Evolutionary conservation across 1,140 invertebrate species (phyloP).

Genomic region (Scaptomyza graminum): DNA sequence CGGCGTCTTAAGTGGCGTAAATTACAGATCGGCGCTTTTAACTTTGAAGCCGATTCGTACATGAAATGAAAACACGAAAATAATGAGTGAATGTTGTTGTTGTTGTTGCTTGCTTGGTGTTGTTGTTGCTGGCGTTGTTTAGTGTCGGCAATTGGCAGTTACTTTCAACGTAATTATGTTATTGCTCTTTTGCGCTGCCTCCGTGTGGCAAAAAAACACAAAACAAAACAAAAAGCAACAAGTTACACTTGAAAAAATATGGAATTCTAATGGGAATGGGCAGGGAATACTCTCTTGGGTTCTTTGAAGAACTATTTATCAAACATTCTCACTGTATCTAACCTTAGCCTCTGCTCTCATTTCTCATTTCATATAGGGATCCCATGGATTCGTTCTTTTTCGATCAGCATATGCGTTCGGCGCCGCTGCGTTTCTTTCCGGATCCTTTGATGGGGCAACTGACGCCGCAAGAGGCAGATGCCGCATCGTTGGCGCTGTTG

Average conservation of each 20-base stretch:
- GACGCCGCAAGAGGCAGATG: conserved; percentile 86
- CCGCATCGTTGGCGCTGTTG: conserved; percentile 85
- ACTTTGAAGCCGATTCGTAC: conserved; percentile 83
- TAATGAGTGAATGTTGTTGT: conserved; percentile 75
- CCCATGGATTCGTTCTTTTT: conserved; percentile 88
- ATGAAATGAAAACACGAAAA: conserved; percentile 84
- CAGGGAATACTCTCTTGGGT: too few relatives aligned
- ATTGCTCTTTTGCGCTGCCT: conserved; percentile 56
- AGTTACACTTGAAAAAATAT: conserved; percentile 15
- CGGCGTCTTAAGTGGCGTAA: conserved; percentile 83
- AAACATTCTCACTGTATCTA: too few relatives aligned
- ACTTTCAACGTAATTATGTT: conserved; percentile 64
- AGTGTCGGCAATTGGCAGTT: conserved; percentile 76
- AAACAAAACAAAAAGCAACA: conserved; percentile 22
- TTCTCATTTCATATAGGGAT: conserved; percentile 83
- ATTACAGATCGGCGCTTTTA: conserved; percentile 84
- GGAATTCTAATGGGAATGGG: not conserved
- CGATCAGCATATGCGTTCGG: conserved; percentile 87
- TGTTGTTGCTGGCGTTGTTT: conserved; percentile 65
- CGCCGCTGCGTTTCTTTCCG: conserved; percentile 86
- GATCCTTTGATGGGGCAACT: conserved; percentile 81
- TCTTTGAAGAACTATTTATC: too few relatives aligned
- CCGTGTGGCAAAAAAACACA: conserved; percentile 20
- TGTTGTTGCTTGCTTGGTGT: conserved; percentile 31
- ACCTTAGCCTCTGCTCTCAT: not conserved